Conservation (phyloP, 2,113 vertebrate genomes). For the Hemiprocne comata region DNA sequence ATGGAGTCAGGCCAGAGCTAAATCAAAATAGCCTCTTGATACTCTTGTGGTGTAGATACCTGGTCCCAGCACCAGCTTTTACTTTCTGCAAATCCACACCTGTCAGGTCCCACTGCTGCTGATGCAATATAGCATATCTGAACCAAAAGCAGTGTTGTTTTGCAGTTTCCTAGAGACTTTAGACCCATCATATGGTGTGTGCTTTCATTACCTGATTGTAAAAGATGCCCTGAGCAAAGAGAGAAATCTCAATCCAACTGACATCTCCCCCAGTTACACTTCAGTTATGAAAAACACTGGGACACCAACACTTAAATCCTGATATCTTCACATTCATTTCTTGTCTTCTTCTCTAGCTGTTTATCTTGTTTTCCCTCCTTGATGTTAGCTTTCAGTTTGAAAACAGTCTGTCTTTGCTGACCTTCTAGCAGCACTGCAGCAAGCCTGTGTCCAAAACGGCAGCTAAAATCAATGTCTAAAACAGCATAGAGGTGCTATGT, state of each 20-base stretch:
- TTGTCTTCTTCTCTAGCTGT: not conserved
- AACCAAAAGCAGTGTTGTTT: not conserved
- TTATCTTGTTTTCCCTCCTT: not conserved
- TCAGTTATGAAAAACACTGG: not conserved
- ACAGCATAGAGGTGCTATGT: not conserved
- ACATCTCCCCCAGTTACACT: not conserved
- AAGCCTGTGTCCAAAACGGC: not conserved
- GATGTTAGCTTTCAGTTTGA: not conserved
- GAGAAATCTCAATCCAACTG: not conserved
- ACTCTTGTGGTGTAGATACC: not conserved
- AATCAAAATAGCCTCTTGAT: not conserved
- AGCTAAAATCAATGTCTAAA: not conserved
- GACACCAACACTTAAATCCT: not conserved
- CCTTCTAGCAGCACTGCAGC: not conserved
- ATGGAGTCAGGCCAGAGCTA: not conserved
- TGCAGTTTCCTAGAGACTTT: not conserved
- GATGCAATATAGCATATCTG: not conserved
- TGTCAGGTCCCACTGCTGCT: not conserved
- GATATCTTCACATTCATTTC: not conserved
- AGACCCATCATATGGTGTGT: not conserved
- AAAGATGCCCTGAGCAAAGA: not conserved
- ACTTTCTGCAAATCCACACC: not conserved
- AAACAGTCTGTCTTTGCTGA: not conserved
- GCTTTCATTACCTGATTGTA: not conserved
- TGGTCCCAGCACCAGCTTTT: not conserved